Percentiles rank a stretch among this genome's conserved stretches.
phyloP scores from a whole-genome alignment of 2,113 vertebrate species.

The Leiothrix lutea region DNA sequence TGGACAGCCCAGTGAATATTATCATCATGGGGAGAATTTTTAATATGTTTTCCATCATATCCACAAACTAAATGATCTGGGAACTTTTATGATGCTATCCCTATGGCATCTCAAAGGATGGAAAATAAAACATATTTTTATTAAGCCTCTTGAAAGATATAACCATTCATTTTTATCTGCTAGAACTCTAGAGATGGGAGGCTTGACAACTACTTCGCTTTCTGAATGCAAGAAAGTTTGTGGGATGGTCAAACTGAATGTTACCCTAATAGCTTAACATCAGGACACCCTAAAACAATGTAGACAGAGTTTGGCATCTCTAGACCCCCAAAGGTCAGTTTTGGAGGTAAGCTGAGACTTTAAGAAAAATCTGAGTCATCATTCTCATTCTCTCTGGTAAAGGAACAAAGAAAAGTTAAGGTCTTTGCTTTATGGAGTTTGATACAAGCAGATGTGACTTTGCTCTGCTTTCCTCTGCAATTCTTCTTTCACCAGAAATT shows the following conservation, averaged over 20 bases:
- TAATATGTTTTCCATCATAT: constrained; percentile 52
- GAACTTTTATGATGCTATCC: neutral
- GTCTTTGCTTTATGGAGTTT: neutral
- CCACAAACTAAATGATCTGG: neutral
- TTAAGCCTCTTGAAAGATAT: constrained; percentile 47
- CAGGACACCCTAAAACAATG: neutral
- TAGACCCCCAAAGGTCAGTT: neutral
- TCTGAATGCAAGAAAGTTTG: neutral
- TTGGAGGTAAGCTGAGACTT: neutral
- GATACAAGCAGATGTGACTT: neutral
- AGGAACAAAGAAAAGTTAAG: neutral
- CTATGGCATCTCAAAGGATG: neutral
- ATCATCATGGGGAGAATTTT: neutral
- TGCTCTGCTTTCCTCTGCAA: neutral
- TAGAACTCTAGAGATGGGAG: neutral
- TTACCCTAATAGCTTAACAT: neutral
- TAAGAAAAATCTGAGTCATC: neutral
- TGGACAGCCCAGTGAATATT: neutral
- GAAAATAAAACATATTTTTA: constrained; percentile 66
- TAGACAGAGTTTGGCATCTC: neutral
- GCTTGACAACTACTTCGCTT: neutral
- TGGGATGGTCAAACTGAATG: neutral
- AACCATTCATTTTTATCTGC: constrained; percentile 15
- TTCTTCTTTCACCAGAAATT: neutral
- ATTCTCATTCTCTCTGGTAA: neutral